These are phyloP conservation scores for Microctonus aethiopoides DNA, from an alignment of 2,888 invertebrate genomes.

Conservation along the genomic window DNA sequence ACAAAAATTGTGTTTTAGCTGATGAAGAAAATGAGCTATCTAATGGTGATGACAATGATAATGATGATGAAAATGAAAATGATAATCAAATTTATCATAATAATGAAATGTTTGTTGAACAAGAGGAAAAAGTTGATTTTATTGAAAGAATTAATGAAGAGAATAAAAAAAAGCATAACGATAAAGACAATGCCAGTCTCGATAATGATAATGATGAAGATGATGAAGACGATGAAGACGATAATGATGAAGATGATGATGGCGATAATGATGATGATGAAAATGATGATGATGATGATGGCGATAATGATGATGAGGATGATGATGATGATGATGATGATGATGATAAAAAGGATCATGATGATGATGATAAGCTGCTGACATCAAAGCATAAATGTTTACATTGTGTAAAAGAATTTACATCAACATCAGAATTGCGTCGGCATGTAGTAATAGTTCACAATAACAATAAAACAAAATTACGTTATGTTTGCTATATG, in stretches of 20 bases:
- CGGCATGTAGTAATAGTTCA: constrained; percentile 53
- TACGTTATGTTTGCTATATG: constrained; percentile 55
- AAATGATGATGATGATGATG: background rate
- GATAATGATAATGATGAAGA: constrained; percentile 8
- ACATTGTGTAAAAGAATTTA: constrained; percentile 56
- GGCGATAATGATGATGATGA: background rate
- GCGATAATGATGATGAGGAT: constrained; percentile 13
- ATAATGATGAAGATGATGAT: constrained; percentile 20
- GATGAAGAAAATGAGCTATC: constrained; percentile 26
- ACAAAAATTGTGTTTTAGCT: background rate
- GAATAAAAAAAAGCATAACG: background rate
- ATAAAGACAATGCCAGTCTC: constrained; percentile 3
- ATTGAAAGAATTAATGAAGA: background rate
- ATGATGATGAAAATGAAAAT: too few relatives aligned
- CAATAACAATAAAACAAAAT: constrained; percentile 48
- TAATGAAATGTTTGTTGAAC: constrained; percentile 6
- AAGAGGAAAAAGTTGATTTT: background rate
- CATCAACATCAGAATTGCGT: constrained; percentile 49
- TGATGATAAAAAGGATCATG: constrained; percentile 17
- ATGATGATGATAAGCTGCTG: constrained; percentile 41
- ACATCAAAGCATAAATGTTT: constrained; percentile 53
- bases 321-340: background rate
- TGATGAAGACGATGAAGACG: constrained; percentile 16
- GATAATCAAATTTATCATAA: constrained; percentile 18
- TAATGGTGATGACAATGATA: background rate